Percentiles rank a stretch among this genome's conserved stretches.
phyloP scores from a whole-genome alignment of 2,797 vertebrate species.

The Denticeps clupeoides region DNA sequence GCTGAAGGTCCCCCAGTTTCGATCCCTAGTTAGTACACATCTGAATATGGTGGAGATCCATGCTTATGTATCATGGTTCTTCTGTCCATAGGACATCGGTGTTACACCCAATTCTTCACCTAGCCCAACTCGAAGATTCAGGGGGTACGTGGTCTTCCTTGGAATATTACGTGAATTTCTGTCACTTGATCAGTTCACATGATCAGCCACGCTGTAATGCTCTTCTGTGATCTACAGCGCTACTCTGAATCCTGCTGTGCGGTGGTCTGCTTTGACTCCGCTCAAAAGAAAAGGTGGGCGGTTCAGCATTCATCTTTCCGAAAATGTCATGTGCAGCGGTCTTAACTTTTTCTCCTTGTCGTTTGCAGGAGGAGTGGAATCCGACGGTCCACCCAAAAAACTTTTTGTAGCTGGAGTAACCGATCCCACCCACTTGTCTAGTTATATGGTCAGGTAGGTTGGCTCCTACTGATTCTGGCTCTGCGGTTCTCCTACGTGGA shows the following conservation, averaged over 20 bases:
- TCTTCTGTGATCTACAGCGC: no score
- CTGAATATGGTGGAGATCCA: no score
- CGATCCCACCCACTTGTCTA: slow-evolving; percentile 53
- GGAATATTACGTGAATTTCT: no score
- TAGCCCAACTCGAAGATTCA: slow-evolving; percentile 60
- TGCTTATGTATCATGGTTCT: no score
- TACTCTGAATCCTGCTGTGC: slow-evolving; percentile 40
- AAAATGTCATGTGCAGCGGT: background rate
- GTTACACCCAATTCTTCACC: slow-evolving; percentile 66
- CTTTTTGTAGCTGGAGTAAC: slow-evolving; percentile 67
- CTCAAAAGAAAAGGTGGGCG: slow-evolving; percentile 63
- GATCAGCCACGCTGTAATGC: no score
- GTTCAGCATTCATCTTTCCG: background rate
- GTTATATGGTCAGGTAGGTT: slow-evolving; percentile 61
- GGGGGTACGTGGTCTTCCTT: slow-evolving; percentile 42
- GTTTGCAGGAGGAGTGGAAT: slow-evolving; percentile 59
- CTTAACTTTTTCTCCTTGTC: background rate
- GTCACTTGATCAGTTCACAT: no score
- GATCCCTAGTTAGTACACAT: no score
- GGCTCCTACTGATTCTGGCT: no score
- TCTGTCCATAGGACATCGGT: slow-evolving; percentile 60
- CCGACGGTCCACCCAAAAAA: slow-evolving; percentile 66
- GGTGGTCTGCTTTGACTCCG: slow-evolving; percentile 50
- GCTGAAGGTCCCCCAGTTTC: no score
- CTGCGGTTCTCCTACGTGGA: no score